These are phyloP conservation scores for Vannuccia rotundouncinata DNA, from an alignment of 2,888 invertebrate genomes.

Conservation along the genomic window DNA sequence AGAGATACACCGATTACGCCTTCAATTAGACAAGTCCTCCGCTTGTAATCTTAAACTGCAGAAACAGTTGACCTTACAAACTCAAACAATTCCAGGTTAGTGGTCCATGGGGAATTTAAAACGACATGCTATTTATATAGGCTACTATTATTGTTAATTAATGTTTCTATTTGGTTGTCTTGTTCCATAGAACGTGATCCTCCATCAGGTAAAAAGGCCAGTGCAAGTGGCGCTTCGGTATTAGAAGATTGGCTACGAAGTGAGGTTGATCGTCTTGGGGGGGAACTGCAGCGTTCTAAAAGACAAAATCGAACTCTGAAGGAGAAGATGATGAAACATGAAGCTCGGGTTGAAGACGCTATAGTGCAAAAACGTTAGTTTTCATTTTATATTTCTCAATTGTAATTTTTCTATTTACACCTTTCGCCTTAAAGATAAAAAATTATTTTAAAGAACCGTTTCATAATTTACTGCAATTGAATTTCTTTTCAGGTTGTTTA, in stretches of 20 bases:
- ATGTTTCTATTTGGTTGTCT: not conserved
- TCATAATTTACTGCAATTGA: too few relatives aligned
- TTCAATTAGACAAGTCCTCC: not conserved
- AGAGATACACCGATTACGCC: not conserved
- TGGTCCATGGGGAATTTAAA: too few relatives aligned
- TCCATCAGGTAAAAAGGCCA: not conserved
- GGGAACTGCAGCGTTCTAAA: not conserved
- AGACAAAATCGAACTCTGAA: not conserved
- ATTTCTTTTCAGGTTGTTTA: too few relatives aligned
- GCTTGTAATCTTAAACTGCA: not conserved
- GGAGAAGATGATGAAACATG: not conserved
- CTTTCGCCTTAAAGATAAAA: too few relatives aligned
- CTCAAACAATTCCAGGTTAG: too few relatives aligned
- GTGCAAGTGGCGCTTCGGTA: not conserved
- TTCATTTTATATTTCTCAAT: too few relatives aligned
- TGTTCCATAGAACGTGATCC: not conserved
- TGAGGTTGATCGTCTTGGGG: not conserved
- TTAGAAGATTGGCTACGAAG: not conserved
- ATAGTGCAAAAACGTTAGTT: too few relatives aligned
- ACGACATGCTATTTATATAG: not conserved
- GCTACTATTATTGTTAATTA: not conserved
- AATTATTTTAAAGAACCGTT: too few relatives aligned
- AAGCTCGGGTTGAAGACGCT: not conserved
- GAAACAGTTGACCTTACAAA: not conserved
- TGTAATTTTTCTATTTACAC: too few relatives aligned